Evolutionary conservation across 2,797 vertebrate species (phyloP).

Genomic region (Coreius guichenoti): DNA sequence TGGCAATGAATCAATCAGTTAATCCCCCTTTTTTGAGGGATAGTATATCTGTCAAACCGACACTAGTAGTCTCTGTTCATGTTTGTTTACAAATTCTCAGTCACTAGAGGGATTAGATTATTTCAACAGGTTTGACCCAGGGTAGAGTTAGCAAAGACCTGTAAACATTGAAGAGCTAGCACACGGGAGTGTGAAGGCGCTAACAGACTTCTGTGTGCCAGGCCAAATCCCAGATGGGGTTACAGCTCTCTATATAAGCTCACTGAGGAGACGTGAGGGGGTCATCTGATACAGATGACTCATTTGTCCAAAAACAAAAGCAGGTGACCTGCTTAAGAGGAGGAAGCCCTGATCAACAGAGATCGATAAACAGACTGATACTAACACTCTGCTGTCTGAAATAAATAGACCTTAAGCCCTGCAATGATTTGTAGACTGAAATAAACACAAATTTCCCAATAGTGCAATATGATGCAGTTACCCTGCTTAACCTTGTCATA

Average conservation of each 20-base stretch:
- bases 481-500: conserved; percentile 10
- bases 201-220: conserved; percentile 30
- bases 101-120: conserved; percentile 10
- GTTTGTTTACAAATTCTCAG: conserved; percentile 4
- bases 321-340: conserved; percentile 39
- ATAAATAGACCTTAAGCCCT: conserved; percentile 16
- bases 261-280: conserved; percentile 27
- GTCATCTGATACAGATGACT: conserved; percentile 56
- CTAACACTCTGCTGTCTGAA: conserved; percentile 29
- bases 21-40: background rate
- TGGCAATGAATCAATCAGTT: background rate
- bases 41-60: background rate
- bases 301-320: conserved; percentile 44
- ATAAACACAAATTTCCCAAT: conserved; percentile 43
- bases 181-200: background rate
- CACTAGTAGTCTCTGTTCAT: conserved; percentile 3
- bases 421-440: conserved; percentile 35
- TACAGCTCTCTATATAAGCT: conserved; percentile 27
- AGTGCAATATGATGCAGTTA: conserved; percentile 2
- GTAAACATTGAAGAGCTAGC: background rate
- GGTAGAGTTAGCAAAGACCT: conserved; percentile 14
- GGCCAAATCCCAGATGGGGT: conserved; percentile 33
- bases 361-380: conserved; percentile 47
- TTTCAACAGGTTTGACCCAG: conserved; percentile 21
- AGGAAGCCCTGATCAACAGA: conserved; percentile 27